Evolutionary conservation across 2,797 vertebrate species (phyloP).

Genomic region (Pelochelys cantorii): DNA sequence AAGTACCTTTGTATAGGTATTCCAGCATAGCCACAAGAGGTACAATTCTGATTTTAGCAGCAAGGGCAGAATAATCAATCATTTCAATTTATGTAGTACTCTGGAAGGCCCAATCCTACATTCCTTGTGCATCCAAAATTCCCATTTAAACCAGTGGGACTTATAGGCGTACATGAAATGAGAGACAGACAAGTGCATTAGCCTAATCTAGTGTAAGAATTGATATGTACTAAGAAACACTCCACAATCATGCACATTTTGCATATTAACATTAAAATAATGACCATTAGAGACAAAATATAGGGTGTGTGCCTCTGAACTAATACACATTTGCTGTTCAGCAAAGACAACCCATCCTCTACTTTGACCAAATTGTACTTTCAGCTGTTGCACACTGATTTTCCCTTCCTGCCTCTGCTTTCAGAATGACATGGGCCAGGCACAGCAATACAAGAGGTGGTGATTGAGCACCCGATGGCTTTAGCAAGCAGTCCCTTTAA

Average conservation of each 20-base stretch:
- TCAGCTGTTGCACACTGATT: background rate
- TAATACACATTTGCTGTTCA: background rate
- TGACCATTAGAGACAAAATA: background rate
- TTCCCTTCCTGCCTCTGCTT: background rate
- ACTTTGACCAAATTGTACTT: background rate
- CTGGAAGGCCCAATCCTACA: background rate
- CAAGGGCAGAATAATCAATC: background rate
- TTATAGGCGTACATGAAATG: background rate
- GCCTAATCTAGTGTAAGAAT: background rate
- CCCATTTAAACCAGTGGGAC: background rate
- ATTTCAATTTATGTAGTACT: background rate
- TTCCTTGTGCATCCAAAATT: background rate
- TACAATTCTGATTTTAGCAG: background rate
- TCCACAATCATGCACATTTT: background rate
- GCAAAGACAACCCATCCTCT: background rate
- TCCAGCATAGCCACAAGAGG: background rate
- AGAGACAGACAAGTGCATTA: background rate
- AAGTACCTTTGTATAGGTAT: background rate
- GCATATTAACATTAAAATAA: background rate
- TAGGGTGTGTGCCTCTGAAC: fast-evolving
- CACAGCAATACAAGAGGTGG: no score
- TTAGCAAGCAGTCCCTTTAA: background rate
- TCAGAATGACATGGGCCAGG: background rate
- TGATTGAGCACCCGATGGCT: background rate
- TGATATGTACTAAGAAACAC: background rate